Conservation (phyloP, 92 coral and sea anemone species). For the Pocillopora meandrina region DNA sequence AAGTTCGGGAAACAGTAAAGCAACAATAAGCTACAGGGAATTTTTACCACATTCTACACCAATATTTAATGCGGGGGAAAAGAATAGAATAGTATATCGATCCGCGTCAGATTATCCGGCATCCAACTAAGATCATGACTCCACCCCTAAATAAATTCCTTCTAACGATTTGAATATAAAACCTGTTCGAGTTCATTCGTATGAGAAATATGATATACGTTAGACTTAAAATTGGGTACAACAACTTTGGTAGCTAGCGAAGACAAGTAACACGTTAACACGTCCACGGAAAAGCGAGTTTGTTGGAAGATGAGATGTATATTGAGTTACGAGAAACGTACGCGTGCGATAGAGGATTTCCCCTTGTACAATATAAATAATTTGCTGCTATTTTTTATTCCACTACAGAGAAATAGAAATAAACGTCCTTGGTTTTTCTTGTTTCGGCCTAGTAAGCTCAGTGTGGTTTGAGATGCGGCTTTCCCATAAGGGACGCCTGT, state of each 20-base stretch:
- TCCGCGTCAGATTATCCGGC: not conserved
- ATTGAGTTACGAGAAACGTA: not conserved
- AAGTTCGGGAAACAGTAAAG: not conserved
- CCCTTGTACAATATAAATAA: slow-evolving; percentile 1
- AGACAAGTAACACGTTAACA: no score
- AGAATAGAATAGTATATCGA: not conserved
- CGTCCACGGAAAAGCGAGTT: not conserved
- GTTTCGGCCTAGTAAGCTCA: not conserved
- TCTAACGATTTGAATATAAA: not conserved
- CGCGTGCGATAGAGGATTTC: no score
- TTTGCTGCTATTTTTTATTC: not conserved
- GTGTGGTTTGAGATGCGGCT: not conserved
- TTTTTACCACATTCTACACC: not conserved
- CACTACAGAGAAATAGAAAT: not conserved
- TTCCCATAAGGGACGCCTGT: not conserved
- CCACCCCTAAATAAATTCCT: not conserved
- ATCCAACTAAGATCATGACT: slow-evolving; percentile 10
- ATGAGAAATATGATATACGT: not conserved
- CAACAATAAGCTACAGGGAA: slow-evolving; percentile 5
- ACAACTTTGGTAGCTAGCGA: no score
- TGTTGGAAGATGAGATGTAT: not conserved
- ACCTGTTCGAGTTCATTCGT: not conserved
- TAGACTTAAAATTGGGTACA: no score
- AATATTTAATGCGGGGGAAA: not conserved
- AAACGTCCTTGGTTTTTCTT: not conserved